These are phyloP conservation scores for Hippocampus barbouri DNA, from an alignment of 2,113 vertebrate genomes.

Conservation along the genomic window DNA sequence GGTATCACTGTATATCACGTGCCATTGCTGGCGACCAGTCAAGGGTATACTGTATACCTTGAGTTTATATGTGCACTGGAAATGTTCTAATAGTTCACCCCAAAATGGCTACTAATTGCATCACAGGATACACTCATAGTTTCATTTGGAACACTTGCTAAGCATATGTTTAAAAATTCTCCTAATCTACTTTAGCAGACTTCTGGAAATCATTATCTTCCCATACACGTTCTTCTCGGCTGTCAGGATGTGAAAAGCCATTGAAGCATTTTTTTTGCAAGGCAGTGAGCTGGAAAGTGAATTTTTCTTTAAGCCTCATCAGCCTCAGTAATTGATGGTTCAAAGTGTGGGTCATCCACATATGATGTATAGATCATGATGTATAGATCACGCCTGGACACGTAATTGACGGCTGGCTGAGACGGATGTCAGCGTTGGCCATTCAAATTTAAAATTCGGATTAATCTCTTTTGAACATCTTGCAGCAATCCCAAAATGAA, in stretches of 20 bases:
- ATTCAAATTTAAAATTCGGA: not conserved
- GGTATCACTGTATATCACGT: too few species aligned
- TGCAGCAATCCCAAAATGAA: not conserved
- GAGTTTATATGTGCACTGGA: not conserved
- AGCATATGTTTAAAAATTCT: not conserved
- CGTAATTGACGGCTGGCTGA: conserved; percentile 42
- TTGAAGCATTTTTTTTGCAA: conserved; percentile 30
- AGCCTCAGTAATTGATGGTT: conserved; percentile 33
- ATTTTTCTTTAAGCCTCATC: conserved; percentile 31
- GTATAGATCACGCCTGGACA: conserved; percentile 35
- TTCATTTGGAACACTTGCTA: not conserved
- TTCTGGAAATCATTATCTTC: not conserved
- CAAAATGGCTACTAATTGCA: not conserved
- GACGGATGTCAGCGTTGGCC: not conserved
- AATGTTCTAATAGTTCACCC: not conserved
- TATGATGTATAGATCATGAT: conserved; percentile 13
- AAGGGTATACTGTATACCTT: too few species aligned
- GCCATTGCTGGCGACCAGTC: too few species aligned
- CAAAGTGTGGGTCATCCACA: conserved; percentile 27
- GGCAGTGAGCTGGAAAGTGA: conserved; percentile 15
- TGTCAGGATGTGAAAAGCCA: conserved; percentile 22
- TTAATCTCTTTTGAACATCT: conserved; percentile 13
- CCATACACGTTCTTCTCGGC: not conserved
- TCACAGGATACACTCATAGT: not conserved
- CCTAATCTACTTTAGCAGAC: not conserved